phyloP scores from a whole-genome alignment of 2,113 vertebrate species.

The Pica pica region DNA sequence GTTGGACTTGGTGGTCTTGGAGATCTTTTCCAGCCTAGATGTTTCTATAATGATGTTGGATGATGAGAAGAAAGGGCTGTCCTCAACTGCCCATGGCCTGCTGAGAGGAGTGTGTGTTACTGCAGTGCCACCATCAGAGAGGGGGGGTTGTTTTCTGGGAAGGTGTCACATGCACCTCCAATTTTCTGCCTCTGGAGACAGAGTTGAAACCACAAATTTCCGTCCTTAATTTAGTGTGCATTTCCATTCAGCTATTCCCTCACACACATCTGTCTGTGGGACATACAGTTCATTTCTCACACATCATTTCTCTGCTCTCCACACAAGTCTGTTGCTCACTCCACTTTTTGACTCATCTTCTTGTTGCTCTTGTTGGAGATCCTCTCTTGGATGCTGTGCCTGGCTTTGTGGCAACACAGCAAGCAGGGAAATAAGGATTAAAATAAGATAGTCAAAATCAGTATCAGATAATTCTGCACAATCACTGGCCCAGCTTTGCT shows the following conservation, averaged over 20 bases:
- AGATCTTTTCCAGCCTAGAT: neutral
- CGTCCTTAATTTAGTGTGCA: neutral
- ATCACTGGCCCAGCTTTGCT: neutral
- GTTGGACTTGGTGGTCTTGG: neutral
- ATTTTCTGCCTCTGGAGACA: neutral
- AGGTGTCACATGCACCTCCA: neutral
- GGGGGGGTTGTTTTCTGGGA: neutral
- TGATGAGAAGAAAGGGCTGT: neutral
- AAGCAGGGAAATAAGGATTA: neutral
- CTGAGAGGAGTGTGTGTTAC: neutral
- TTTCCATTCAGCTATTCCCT: neutral
- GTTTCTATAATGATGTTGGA: neutral
- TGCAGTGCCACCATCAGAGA: neutral
- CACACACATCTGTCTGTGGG: rapidly evolving
- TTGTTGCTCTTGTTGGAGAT: neutral
- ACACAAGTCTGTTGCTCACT: rapidly evolving
- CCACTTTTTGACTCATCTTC: neutral
- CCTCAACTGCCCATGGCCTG: rapidly evolving
- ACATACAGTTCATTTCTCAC: neutral
- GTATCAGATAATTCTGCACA: neutral
- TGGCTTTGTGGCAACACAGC: neutral
- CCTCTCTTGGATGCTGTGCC: neutral
- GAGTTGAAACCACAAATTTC: neutral
- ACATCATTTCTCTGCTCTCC: neutral
- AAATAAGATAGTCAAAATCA: neutral